A percentile compares a stretch with the other conserved stretches of the same genome.
These are phyloP conservation scores for Pangasius larnaudii DNA, from an alignment of 2,797 vertebrate species.

Conservation along the genomic window DNA sequence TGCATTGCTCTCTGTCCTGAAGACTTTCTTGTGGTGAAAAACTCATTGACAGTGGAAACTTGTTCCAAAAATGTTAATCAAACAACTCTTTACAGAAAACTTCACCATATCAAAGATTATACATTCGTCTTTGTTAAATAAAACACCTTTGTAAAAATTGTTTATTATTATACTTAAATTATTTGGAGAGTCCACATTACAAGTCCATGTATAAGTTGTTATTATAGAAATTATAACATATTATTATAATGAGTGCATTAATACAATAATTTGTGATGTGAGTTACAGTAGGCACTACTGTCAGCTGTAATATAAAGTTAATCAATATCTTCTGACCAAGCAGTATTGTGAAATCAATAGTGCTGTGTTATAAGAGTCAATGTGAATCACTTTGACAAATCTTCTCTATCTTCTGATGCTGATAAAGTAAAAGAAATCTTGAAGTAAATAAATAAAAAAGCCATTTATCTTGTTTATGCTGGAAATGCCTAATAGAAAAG, in stretches of 20 bases:
- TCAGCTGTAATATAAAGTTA: slow-evolving; percentile 9
- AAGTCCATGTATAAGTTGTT: background rate
- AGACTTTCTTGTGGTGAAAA: background rate
- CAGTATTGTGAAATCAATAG: slow-evolving; percentile 27
- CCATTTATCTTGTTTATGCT: background rate
- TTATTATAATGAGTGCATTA: background rate
- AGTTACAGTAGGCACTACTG: background rate
- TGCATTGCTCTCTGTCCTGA: background rate
- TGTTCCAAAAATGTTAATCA: background rate
- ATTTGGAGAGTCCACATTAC: background rate
- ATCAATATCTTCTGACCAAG: slow-evolving; percentile 7
- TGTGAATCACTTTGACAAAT: slow-evolving; percentile 25
- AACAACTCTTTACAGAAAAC: background rate
- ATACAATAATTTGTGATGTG: background rate
- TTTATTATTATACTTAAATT: background rate
- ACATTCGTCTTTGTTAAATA: background rate
- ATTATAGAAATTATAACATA: background rate
- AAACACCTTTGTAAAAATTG: background rate
- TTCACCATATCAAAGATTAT: background rate
- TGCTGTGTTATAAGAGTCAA: slow-evolving; percentile 16
- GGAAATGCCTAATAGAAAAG: background rate
- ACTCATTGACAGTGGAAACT: background rate
- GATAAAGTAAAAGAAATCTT: slow-evolving; percentile 40
- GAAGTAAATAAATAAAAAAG: slow-evolving; percentile 13
- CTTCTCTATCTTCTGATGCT: slow-evolving; percentile 26